Evolutionary conservation across 2,888 invertebrate genomes (phyloP).

Genomic region (Archaeoteleia sp.): DNA sequence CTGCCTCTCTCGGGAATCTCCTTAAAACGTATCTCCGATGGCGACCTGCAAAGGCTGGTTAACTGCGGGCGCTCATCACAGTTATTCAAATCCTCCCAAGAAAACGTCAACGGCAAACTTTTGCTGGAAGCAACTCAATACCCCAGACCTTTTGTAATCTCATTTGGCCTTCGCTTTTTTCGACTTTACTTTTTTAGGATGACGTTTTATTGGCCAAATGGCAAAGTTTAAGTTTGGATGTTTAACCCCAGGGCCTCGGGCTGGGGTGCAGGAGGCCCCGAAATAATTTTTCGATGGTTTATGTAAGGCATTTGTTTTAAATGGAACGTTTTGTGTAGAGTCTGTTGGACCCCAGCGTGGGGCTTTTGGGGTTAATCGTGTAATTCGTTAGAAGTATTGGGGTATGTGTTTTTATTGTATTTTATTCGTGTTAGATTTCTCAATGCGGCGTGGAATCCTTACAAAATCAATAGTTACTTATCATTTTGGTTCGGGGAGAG

Average conservation of each 20-base stretch:
- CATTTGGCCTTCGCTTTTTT: slow-evolving; percentile 2
- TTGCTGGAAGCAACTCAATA: slow-evolving; percentile 13
- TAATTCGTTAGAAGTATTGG: no score
- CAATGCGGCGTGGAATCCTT: not conserved
- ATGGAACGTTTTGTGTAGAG: no score
- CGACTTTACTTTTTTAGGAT: not conserved
- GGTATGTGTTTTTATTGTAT: no score
- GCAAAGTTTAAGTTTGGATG: no score
- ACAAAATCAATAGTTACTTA: slow-evolving; percentile 25
- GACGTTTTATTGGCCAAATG: no score
- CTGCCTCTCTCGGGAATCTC: slow-evolving; percentile 36
- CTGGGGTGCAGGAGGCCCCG: no score
- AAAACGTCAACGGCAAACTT: slow-evolving; percentile 8
- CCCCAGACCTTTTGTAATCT: slow-evolving; percentile 11
- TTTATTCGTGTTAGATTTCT: not conserved
- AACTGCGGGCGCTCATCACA: slow-evolving; percentile 37
- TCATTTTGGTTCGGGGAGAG: slow-evolving; percentile 8
- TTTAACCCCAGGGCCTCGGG: no score
- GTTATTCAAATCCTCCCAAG: slow-evolving; percentile 12
- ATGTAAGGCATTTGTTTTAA: no score
- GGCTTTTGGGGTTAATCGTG: no score
- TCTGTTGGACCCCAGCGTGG: no score
- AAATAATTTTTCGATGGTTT: no score
- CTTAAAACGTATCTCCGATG: slow-evolving; percentile 44
- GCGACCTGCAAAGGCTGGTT: slow-evolving; percentile 42